phyloP scores from a whole-genome alignment of 2,113 vertebrate genomes.

The Melozone crissalis region DNA sequence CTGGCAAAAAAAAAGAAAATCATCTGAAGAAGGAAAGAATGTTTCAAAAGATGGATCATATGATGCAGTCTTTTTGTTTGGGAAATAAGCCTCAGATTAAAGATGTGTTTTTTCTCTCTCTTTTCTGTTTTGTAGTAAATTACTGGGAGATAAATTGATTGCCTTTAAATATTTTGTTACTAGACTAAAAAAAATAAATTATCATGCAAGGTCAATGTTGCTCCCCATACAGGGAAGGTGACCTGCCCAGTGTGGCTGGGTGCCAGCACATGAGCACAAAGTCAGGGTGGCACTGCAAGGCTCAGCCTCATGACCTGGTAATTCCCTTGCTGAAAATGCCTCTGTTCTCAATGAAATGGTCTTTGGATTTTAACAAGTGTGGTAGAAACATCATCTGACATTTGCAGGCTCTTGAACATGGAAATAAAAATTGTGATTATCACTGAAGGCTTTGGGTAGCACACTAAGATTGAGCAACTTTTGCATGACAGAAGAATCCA shows the following conservation, averaged over 20 bases:
- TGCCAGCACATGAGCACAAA: neutral
- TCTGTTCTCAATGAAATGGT: neutral
- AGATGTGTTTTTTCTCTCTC: neutral
- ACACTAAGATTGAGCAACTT: neutral
- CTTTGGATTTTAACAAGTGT: neutral
- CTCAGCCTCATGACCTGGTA: rapidly evolving
- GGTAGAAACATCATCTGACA: neutral
- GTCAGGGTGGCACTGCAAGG: no score
- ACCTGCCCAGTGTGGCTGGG: neutral
- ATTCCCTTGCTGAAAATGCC: neutral
- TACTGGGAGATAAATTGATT: neutral
- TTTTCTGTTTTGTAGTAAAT: neutral
- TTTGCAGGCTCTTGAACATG: neutral
- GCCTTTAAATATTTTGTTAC: neutral
- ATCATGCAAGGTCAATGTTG: neutral
- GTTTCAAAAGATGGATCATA: neutral
- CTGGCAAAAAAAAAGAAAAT: neutral
- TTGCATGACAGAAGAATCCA: neutral
- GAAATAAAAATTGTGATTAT: neutral
- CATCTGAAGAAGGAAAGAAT: neutral
- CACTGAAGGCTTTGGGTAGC: neutral
- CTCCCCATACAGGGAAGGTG: neutral
- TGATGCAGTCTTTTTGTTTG: neutral
- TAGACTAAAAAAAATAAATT: neutral
- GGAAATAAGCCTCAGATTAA: neutral